Evolutionary conservation across 2,888 invertebrate species (phyloP), one percentile per base, ranked within the genome.

Genomic region (Caenorhabditis plicata): DNA sequence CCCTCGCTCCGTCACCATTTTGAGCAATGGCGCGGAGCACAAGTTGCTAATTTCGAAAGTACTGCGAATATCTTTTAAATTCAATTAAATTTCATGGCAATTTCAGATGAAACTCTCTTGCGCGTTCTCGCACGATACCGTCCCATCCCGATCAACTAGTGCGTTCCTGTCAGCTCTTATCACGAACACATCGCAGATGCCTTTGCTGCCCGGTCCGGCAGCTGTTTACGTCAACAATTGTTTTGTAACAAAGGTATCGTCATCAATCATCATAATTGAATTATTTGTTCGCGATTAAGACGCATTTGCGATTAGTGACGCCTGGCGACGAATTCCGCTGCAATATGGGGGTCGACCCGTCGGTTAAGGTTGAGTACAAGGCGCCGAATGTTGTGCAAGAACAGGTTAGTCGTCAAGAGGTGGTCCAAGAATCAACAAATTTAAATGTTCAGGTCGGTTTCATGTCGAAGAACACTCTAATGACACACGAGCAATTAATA

Each of bases 141-240:
- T 83, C 2, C 83, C 83, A 3, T 81, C 81, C 35, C 68, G 73
- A 11, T 74, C 77, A 11, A 71, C 81, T 0, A 74, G 78, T 38
- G 83, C 83, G 33, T 84, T 77, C 69, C 72, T 83, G 40, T 81
- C 81, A 50, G 82, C 82, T 19, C 75, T 78, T 33, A 81, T 82
- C 27, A 77, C 71, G 48, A 83, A 84, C 71, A 80, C 75, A 7
- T 81, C 82, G 1, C 62, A 68, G 23, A 80, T 81, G 62, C 79
- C 82, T 2, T 68, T 83, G 9, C 75, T 83, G 32, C 73, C 82
- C 17, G 83, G 83, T 15, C 73, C 80, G 11, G 81, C 81, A 17
- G 80, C 78, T 54, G 78, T 84, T 29, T 83, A 83, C 68, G 71
- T 84, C 46, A 83, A 84, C 67, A 83, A 83, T 68, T 82, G 80